Evolutionary conservation across 2,888 invertebrate species (phyloP), one percentile per base, ranked within the genome.

Genomic region (Diadromus collaris): DNA sequence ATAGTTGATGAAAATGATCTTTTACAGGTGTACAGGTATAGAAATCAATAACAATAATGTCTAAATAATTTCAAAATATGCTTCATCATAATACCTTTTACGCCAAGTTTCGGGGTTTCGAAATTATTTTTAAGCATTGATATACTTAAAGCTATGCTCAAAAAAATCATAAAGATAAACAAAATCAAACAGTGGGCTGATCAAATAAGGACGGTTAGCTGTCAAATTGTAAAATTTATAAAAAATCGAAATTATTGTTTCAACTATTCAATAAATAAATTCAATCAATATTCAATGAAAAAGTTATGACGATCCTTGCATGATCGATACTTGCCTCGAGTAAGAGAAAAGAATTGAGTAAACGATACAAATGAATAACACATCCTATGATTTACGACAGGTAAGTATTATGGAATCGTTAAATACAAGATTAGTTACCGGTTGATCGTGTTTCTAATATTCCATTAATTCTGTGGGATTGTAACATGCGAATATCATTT

Each of bases 401-500:
- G 2, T 21, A 21, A 6, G 48, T 10, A 21, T 48, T 48, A 48
- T 48, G 34, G 34, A 34, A 34, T 48, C 13, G 16, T 13, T 21
- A 44, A 48, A 21, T 13, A 46, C 46, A 6, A 46, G n/a, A 13
- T 19, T 32, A n/a, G 19, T 63, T n/a, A 51, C 63, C 21, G 56
- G n/a, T 27, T 46, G 9, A 67, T 4, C 3, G n/a, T 29, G 41
- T 56, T 67, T 51, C n/a, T 54, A 67, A 38, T 58, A 10, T 27
- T 38, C 16, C 13, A 64, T 44, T 44, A 27, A 10, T 27, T 41
- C n/a, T 27, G 38, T 21, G 16, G 46, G n/a, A 64, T 67, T 13
- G 61, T 56, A 6, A 19, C 67, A 78, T 75, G 61, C 71, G 16
- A 46, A 78, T 46, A 54, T 67, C 34, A 34, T 21, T 46, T 27